Evolutionary conservation across 2,888 invertebrate genomes (phyloP).

Genomic region (Caenorhabditis wallacei): DNA sequence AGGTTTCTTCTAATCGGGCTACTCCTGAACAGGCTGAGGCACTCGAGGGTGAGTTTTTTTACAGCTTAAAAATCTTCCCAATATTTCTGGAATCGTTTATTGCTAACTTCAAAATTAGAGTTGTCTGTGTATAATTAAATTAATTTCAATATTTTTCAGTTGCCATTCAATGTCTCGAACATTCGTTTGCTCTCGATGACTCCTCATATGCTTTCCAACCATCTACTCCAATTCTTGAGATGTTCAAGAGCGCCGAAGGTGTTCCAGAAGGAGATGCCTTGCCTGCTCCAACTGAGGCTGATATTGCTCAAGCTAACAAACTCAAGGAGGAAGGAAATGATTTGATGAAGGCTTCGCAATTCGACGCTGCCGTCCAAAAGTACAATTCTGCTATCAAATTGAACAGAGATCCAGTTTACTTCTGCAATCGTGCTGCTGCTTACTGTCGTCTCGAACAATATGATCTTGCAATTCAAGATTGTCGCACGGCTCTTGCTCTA

Average conservation of each 20-base stretch:
- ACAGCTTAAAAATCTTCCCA: too few species aligned
- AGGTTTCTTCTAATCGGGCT: constrained; percentile 78
- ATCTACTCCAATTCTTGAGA: constrained; percentile 84
- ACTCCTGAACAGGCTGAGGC: constrained; percentile 79
- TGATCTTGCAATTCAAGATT: constrained; percentile 92
- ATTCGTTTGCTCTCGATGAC: constrained; percentile 89
- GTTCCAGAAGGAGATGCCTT: constrained; percentile 72
- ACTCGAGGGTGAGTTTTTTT: constrained; percentile 75
- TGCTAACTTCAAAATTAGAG: too few species aligned
- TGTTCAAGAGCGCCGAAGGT: constrained; percentile 84
- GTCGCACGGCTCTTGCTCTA: constrained; percentile 91
- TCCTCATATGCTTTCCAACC: constrained; percentile 84
- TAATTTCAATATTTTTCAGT: constrained; percentile 86
- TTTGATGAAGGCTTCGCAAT: constrained; percentile 91
- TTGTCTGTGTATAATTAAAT: not conserved
- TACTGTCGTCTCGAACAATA: constrained; percentile 93
- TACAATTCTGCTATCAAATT: constrained; percentile 93
- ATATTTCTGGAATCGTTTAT: too few species aligned
- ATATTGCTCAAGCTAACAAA: constrained; percentile 88
- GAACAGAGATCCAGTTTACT: constrained; percentile 93
- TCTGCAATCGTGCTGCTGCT: constrained; percentile 96
- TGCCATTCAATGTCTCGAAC: constrained; percentile 92
- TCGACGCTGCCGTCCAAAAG: constrained; percentile 89
- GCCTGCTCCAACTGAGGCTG: constrained; percentile 82
- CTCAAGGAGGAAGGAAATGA: constrained; percentile 88